Evolutionary conservation across 2,113 vertebrate species (phyloP).

Genomic region (Ceratotherium simum): DNA sequence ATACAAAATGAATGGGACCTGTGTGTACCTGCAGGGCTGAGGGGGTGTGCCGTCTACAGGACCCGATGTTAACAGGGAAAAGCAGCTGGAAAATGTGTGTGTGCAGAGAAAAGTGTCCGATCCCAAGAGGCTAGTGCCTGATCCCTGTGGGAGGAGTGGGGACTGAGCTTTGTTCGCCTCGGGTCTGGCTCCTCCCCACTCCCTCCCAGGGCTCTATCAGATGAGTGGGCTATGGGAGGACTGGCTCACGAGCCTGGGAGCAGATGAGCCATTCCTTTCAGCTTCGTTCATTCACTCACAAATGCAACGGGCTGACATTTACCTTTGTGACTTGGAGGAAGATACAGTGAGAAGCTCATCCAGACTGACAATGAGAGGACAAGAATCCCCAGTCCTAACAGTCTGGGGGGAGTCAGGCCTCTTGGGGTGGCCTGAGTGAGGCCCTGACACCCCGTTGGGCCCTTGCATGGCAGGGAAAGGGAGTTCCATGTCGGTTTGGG

Average conservation of each 20-base stretch:
- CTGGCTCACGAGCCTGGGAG: background rate
- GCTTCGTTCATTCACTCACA: background rate
- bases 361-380: background rate
- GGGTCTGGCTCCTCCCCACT: background rate
- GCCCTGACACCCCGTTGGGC: background rate
- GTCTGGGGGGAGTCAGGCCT: background rate
- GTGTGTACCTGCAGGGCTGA: background rate
- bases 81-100: background rate
- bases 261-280: background rate
- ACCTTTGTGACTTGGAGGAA: constrained; percentile 5
- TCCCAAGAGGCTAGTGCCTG: background rate
- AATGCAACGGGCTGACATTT: background rate
- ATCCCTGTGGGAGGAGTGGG: background rate
- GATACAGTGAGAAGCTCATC: background rate
- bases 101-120: background rate
- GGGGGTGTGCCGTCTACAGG: background rate
- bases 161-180: background rate
- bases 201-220: background rate
- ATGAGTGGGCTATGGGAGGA: background rate
- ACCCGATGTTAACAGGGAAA: background rate
- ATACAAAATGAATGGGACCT: background rate
- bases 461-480: background rate
- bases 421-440: background rate
- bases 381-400: background rate
- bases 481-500: background rate